Evolutionary conservation across 2,888 invertebrate genomes (phyloP).

Genomic region (Drosophila koepferae): DNA sequence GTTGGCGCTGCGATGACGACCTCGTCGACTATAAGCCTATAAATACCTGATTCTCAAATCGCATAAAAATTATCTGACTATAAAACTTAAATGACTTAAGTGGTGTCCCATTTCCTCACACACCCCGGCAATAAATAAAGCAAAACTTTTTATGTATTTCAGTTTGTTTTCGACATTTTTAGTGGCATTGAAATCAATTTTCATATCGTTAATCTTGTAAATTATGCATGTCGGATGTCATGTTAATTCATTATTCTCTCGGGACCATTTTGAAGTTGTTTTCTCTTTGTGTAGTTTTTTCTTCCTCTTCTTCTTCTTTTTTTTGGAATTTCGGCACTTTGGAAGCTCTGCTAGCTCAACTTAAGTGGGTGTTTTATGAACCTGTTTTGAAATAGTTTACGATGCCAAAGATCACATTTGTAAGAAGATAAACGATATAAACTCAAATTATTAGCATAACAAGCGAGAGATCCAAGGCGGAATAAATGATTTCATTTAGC

Average conservation of each 20-base stretch:
- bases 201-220: conserved; percentile 82
- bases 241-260: conserved; percentile 50
- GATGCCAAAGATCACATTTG: conserved; percentile 2
- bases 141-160: conserved; percentile 43
- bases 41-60: conserved; percentile 57
- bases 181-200: conserved; percentile 83
- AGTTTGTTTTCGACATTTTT: conserved; percentile 77
- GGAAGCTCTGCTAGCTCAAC: background rate
- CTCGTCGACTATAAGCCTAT: conserved; percentile 39
- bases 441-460: background rate
- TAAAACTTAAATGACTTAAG: conserved; percentile 78
- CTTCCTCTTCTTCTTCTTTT: background rate
- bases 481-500: background rate
- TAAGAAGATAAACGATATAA: conserved; percentile 1
- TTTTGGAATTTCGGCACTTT: background rate
- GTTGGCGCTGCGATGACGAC: conserved; percentile 6
- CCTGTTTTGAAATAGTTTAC: conserved; percentile 9
- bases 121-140: conserved; percentile 57
- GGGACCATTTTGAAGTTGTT: conserved; percentile 24
- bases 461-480: background rate
- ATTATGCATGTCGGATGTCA: conserved; percentile 79
- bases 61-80: conserved; percentile 71
- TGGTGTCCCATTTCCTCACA: conserved; percentile 67
- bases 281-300: conserved; percentile 1
- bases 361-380: conserved; percentile 10